Conservation (phyloP, 2,113 vertebrate genomes). For the Pterocles burchelli region DNA sequence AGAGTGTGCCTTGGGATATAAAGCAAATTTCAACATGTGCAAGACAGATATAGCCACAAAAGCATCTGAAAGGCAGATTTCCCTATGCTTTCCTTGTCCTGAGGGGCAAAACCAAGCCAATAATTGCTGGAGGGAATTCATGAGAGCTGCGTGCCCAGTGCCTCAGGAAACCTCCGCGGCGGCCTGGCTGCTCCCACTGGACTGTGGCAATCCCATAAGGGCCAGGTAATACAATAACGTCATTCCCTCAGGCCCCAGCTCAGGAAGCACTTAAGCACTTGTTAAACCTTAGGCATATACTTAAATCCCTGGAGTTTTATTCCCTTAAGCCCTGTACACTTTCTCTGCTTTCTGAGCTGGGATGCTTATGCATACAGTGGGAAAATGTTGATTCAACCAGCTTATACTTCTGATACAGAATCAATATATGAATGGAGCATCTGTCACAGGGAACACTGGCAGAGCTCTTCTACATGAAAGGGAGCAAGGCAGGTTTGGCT, state of each 20-base stretch:
- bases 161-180: neutral
- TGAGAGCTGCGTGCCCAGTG: accelerated
- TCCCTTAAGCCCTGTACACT: accelerated
- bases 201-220: neutral
- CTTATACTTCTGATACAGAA: neutral
- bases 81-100: neutral
- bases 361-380: accelerated
- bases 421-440: neutral
- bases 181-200: neutral
- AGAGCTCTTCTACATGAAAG: neutral
- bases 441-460: neutral
- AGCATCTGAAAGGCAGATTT: neutral
- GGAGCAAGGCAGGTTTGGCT: neutral
- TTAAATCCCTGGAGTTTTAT: neutral
- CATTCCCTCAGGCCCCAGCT: neutral
- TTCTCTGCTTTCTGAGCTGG: accelerated
- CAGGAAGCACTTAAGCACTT: neutral
- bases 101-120: neutral
- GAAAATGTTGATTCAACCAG: neutral
- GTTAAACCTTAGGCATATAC: neutral
- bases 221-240: neutral
- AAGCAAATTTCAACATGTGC: neutral
- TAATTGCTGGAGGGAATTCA: neutral
- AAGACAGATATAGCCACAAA: neutral
- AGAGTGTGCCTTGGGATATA: neutral